phyloP scores from a whole-genome alignment of 2,797 vertebrate species.

The Sciaenops ocellatus region DNA sequence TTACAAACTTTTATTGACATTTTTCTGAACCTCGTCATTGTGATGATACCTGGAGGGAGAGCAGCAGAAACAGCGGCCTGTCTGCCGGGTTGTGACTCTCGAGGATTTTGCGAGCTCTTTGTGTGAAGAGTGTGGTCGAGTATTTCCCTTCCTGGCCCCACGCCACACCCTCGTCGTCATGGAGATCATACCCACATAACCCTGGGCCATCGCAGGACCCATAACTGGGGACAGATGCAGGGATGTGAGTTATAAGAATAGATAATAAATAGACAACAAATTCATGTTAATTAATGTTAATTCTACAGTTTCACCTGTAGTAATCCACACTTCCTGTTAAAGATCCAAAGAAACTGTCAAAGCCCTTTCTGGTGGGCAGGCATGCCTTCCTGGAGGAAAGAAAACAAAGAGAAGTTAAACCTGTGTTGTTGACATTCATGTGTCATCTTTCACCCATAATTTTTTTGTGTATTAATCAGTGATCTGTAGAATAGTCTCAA shows the following conservation, averaged over 20 bases:
- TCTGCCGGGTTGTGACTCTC: slow-evolving; percentile 84
- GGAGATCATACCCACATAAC: slow-evolving; percentile 94
- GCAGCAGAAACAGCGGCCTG: slow-evolving; percentile 93
- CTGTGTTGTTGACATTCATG: background rate
- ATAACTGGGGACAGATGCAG: slow-evolving; percentile 76
- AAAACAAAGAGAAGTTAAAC: background rate
- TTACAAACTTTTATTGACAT: background rate
- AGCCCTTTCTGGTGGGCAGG: slow-evolving; percentile 94
- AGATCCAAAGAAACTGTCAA: slow-evolving; percentile 95
- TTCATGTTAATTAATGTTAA: no score
- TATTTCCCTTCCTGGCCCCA: slow-evolving; percentile 95
- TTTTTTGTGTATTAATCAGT: background rate
- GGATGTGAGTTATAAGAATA: background rate
- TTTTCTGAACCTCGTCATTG: background rate
- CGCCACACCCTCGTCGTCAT: slow-evolving; percentile 91
- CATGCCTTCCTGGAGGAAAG: slow-evolving; percentile 80
- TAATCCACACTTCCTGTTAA: slow-evolving; percentile 97
- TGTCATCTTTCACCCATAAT: no score
- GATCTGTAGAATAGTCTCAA: background rate
- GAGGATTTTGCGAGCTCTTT: slow-evolving; percentile 93
- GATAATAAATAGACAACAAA: background rate
- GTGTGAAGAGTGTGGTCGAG: slow-evolving; percentile 93
- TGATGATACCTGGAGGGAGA: slow-evolving; percentile 88
- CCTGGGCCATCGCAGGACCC: slow-evolving; percentile 94
- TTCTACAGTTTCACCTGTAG: slow-evolving; percentile 82